These are phyloP conservation scores for Choristoneura fumiferana DNA, from an alignment of 1,140 invertebrate species.

Conservation along the genomic window DNA sequence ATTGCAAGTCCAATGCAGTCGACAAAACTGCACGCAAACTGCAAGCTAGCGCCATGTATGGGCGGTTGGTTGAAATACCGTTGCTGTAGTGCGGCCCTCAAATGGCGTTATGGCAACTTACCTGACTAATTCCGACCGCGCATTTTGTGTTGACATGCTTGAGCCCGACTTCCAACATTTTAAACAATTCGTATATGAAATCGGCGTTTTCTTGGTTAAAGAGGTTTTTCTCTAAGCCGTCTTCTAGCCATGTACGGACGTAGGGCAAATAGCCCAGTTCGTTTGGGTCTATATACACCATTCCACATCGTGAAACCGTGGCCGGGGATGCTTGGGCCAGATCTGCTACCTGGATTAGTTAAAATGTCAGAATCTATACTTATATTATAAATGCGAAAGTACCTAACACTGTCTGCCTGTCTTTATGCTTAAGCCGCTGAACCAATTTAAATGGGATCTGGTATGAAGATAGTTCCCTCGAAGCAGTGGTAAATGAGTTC, in stretches of 20 bases:
- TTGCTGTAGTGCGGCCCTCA: too few species aligned
- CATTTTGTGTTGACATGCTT: constrained; percentile 69
- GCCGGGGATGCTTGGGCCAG: constrained; percentile 92
- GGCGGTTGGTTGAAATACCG: too few species aligned
- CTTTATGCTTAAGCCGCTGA: too few species aligned
- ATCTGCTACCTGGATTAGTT: constrained; percentile 88
- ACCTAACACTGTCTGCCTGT: too few species aligned
- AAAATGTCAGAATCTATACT: too few species aligned
- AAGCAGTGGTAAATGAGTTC: too few species aligned
- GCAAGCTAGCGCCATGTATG: too few species aligned
- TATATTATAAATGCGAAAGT: too few species aligned
- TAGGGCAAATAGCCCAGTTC: constrained; percentile 81
- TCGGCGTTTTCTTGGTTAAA: constrained; percentile 76
- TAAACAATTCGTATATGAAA: constrained; percentile 80
- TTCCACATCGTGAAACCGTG: constrained; percentile 90
- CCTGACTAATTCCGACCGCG: constrained; percentile 64
- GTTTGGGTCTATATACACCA: constrained; percentile 94
- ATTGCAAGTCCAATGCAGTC: too few species aligned
- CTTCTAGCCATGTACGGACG: constrained; percentile 61
- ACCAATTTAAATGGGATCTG: too few species aligned
- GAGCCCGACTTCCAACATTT: constrained; percentile 78
- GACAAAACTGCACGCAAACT: too few species aligned
- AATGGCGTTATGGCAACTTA: constrained; percentile 19
- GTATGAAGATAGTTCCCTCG: too few species aligned
- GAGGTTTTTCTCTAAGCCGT: constrained; percentile 49